A percentile compares a stretch with the other conserved stretches of the same genome.
Evolutionary conservation across 1,140 invertebrate species (phyloP).

Genomic region (Nasonia longicornis): DNA sequence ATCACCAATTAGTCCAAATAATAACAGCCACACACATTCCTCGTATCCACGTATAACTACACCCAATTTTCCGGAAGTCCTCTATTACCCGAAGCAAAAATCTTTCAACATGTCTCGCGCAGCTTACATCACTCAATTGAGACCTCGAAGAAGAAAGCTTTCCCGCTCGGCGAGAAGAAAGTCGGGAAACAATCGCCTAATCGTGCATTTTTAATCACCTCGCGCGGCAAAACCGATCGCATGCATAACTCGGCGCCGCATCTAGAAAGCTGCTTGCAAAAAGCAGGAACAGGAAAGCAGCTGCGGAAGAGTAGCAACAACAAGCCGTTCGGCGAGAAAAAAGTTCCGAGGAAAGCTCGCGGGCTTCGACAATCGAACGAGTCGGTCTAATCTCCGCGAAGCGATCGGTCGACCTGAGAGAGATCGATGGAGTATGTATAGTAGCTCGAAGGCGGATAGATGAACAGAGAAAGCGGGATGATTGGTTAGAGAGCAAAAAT

Average conservation of each 20-base stretch:
- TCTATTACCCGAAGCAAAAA: neutral
- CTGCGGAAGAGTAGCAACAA: neutral
- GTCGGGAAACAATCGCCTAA: constrained; percentile 3
- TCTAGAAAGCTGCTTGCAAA: constrained; percentile 3
- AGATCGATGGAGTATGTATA: too few species aligned
- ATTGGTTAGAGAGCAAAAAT: too few species aligned
- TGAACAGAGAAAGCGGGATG: too few species aligned
- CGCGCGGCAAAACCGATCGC: neutral
- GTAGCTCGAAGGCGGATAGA: too few species aligned
- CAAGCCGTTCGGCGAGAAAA: too few species aligned
- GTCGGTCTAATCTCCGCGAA: neutral
- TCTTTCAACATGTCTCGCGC: neutral
- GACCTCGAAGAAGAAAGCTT: constrained; percentile 1
- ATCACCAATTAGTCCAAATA: neutral
- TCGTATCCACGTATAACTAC: neutral
- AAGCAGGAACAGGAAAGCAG: neutral
- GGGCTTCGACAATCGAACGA: neutral
- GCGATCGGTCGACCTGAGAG: neutral
- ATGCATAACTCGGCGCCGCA: neutral
- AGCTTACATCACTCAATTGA: neutral
- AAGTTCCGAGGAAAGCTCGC: neutral
- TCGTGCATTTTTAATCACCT: constrained; percentile 8
- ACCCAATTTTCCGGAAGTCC: neutral
- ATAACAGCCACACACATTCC: neutral
- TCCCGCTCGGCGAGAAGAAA: neutral